Evolutionary conservation across 1,140 invertebrate genomes (phyloP), one percentile per base, ranked within the genome.

Genomic region (Adelges cooleyi): DNA sequence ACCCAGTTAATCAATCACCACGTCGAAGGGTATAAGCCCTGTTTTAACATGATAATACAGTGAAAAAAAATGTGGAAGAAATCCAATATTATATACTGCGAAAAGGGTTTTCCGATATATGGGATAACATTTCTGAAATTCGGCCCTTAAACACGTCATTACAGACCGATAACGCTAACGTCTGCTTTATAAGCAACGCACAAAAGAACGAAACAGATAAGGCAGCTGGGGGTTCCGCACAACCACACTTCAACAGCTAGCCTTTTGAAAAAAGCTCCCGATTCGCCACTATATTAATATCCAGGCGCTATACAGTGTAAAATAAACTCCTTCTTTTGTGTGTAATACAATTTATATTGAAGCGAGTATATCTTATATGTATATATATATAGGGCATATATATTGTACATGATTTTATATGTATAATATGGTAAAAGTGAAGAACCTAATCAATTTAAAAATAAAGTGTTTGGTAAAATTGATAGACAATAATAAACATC

Each of bases 141-240:
- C 54, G 56, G 56, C 56, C 42, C 56, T 62, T 62, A 62, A 62
- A 62, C 56, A 48, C 56, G 42, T 62, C 56, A 48, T 62, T 62
- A 62, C 27, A 62, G 42, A 23, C 54, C 42, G 56, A 62, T 62
- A 62, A 48, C 56, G 27, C 56, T 33, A 62, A 62, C 56, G 56
- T 62, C 40, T 59, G 54, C 54, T 59, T 27, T 59, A 59, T 59
- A 59, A 62, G 29, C 42, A 62, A 17, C 42, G 29, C 42, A 48
- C 56, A 48, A 62, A 46, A 48, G 40, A 48, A 48, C 13, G 42
- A 18, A 6, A 15, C 42, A 48, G 42, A 62, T 46, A 62, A 62
- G 56, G 13, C 40, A 62, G 44, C 42, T 25, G n/a, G n/a, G n/a
- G n/a, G n/a, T n/a, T n/a, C n/a, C n/a, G 33, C 29, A 62, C 27